These are phyloP conservation scores for Diploptera punctata DNA, from an alignment of 2,888 invertebrate genomes.

Conservation along the genomic window DNA sequence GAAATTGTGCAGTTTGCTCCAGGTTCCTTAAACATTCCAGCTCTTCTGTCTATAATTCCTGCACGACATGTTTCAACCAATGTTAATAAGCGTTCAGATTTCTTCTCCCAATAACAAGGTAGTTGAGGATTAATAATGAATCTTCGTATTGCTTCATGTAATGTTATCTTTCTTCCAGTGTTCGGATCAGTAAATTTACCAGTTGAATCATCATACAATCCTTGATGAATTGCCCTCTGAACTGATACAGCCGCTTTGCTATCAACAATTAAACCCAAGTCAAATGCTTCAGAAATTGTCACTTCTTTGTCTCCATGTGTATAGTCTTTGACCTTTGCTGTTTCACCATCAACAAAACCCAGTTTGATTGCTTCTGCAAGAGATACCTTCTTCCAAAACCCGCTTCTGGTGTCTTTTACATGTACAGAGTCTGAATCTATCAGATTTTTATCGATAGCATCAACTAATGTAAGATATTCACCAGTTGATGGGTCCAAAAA, in stretches of 20 bases:
- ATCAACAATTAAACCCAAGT: conserved; percentile 80
- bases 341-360: conserved; percentile 72
- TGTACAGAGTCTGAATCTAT: conserved; percentile 86
- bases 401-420: conserved; percentile 77
- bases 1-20: conserved; percentile 69
- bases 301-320: conserved; percentile 69
- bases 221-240: conserved; percentile 85
- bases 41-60: conserved; percentile 80
- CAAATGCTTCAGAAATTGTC: conserved; percentile 77
- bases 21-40: conserved; percentile 78
- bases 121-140: conserved; percentile 81
- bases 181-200: conserved; percentile 85
- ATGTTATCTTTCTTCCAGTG: conserved; percentile 77
- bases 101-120: conserved; percentile 81
- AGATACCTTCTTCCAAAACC: conserved; percentile 77
- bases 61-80: conserved; percentile 81
- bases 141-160: conserved; percentile 83
- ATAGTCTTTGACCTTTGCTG: conserved; percentile 68
- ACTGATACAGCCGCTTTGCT: conserved; percentile 81
- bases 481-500: conserved; percentile 86
- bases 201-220: conserved; percentile 79
- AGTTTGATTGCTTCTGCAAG: conserved; percentile 79
- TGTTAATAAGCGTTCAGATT: conserved; percentile 72
- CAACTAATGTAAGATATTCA: conserved; percentile 76
- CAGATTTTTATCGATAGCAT: conserved; percentile 81